Base-by-base conservation (phyloP, 2,113 vertebrate species). In the Furnarius figulus region DNA sequence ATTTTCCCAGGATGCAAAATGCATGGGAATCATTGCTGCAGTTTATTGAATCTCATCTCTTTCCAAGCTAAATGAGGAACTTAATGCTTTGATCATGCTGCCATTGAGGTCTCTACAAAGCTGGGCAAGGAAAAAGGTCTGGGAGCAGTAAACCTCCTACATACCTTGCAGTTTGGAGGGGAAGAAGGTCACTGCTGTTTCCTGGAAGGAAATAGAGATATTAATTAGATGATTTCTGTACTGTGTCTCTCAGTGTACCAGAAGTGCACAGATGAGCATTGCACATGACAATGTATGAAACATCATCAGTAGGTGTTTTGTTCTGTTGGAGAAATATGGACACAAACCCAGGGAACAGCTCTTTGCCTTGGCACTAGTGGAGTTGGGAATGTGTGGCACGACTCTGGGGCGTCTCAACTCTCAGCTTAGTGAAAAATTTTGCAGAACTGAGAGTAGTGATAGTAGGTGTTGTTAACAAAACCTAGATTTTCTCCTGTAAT, bases 251-350 rank as follows among this genome's bases (percentile, higher is more conserved):
- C 28, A 30, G 12, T 19, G 22, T 14, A n/a, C 12, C 30, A 49
- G 10, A 78, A 85, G 44, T 16, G 21, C 28, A 2, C 7, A 8
- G 58, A 49, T 50, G 31, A 53, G 15, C 33, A 9, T 35, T 7
- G 5, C 22, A 5, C 23, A 7, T 28, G 17, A 30, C 11, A 14
- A 2, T 59, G 21, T 28, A n/a, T 67, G 62, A 46, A 92, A 49
- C 46, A 66, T 15, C 49, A 61, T 0, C 25, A 4, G 1, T 49
- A 53, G 31, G 9, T 5, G 0, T 6, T 77, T 37, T 42, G 11
- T 30, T 72, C 33, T 67, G 3, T 71, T 85, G 87, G 20, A 87
- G 52, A 42, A 77, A 37, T 1, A 25, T 3, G 23, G 49, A 19
- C 62, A 20, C 50, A 53, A 35, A 62, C 25, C 8, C 30, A 18